A percentile compares a stretch with the other conserved stretches of the same genome.
phyloP scores from a whole-genome alignment of 2,888 invertebrate species.

The Ametastegia equiseti region DNA sequence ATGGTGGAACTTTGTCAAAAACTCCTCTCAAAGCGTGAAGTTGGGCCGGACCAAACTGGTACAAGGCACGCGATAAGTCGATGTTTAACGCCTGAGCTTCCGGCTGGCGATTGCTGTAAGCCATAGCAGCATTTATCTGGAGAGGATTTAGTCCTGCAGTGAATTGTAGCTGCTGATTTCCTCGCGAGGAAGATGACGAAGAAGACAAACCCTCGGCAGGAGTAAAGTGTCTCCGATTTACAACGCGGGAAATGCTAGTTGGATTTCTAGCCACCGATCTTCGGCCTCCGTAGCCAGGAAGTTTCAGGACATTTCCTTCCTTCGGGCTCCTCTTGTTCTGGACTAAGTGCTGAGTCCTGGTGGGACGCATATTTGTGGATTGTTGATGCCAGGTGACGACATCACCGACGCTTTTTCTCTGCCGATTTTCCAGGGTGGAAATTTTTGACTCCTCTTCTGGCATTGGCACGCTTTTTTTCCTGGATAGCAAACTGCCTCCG shows the following conservation, averaged over 20 bases:
- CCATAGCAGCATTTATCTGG: conserved; percentile 35
- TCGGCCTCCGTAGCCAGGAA: neutral
- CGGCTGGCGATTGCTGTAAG: conserved; percentile 19
- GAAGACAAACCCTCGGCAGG: neutral
- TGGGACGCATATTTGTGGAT: conserved; percentile 54
- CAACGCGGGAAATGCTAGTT: neutral
- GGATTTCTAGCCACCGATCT: neutral
- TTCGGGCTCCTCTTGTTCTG: conserved; percentile 15
- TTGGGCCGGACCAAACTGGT: conserved; percentile 42
- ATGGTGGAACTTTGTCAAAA: conserved; percentile 49
- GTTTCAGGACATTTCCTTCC: neutral
- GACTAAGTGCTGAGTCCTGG: conserved; percentile 50
- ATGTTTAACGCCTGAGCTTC: conserved; percentile 1
- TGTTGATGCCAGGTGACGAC: conserved; percentile 53
- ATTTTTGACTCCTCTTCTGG: neutral
- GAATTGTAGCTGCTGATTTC: neutral
- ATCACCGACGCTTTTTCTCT: conserved; percentile 10
- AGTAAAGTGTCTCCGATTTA: conserved; percentile 13
- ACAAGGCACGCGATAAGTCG: conserved; percentile 32
- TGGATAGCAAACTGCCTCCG: neutral
- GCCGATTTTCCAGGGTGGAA: neutral
- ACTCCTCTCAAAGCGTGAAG: conserved; percentile 53
- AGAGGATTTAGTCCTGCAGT: conserved; percentile 18
- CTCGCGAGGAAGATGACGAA: neutral
- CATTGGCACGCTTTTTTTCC: neutral